phyloP scores from a whole-genome alignment of 2,113 vertebrate species.

The Pardalotus punctatus region DNA sequence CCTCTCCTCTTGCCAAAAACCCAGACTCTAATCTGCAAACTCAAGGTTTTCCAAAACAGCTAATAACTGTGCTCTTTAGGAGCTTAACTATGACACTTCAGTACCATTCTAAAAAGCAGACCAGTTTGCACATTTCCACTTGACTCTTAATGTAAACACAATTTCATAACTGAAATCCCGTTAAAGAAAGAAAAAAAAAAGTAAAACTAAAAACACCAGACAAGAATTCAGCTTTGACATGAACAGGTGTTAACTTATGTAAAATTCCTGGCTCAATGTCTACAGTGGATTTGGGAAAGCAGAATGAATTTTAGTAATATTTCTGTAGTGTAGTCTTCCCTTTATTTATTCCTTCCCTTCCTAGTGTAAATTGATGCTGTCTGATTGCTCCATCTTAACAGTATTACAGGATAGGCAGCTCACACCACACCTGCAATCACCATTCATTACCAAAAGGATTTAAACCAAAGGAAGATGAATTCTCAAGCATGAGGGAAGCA shows the following conservation, averaged over 20 bases:
- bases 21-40: neutral
- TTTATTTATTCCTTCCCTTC: neutral
- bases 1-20: neutral
- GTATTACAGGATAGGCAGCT: neutral
- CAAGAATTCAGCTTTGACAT: neutral
- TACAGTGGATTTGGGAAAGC: neutral
- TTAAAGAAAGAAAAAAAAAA: neutral
- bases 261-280: neutral
- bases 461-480: neutral
- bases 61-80: neutral
- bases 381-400: neutral
- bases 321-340: neutral
- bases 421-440: neutral
- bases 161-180: neutral
- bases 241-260: neutral
- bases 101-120: neutral
- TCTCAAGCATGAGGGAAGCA: neutral
- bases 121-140: neutral
- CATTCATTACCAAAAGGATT: neutral
- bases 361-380: neutral
- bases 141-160: neutral
- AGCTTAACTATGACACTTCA: neutral
- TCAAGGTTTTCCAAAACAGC: neutral
- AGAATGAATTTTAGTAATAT: neutral
- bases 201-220: neutral